A percentile compares a stretch with the other conserved stretches of the same genome.
phyloP scores from a whole-genome alignment of 1,140 invertebrate species.

The Nasonia longicornis region DNA sequence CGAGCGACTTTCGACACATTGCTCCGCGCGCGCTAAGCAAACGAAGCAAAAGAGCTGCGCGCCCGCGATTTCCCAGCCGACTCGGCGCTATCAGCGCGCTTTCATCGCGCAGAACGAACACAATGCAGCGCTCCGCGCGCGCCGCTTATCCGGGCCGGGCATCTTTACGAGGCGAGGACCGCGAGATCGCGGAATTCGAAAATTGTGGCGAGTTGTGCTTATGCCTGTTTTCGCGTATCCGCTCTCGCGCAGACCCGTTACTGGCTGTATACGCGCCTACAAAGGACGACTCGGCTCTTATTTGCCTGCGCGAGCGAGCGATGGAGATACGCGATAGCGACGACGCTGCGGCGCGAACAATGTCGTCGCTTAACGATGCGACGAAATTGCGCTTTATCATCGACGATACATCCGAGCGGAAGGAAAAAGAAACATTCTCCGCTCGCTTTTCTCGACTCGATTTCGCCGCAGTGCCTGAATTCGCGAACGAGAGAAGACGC shows the following conservation, averaged over 20 bases:
- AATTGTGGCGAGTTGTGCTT: constrained; percentile 18
- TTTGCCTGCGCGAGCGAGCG: background rate
- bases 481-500: no score
- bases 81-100: constrained; percentile 22
- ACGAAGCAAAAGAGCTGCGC: background rate
- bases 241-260: background rate
- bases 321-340: background rate
- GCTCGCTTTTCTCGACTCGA: no score
- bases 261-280: background rate
- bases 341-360: background rate
- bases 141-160: background rate
- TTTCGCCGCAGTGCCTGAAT: no score
- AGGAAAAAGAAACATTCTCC: no score
- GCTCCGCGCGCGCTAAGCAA: background rate
- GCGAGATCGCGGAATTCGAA: constrained; percentile 33
- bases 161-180: constrained; percentile 40
- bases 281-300: background rate
- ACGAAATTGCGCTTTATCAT: no score
- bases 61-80: constrained; percentile 28
- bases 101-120: constrained; percentile 32
- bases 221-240: background rate
- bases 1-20: constrained; percentile 19
- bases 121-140: background rate
- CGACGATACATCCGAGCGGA: no score
- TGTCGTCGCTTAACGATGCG: background rate